These are phyloP conservation scores for Tauraco hartlaubi DNA, from an alignment of 2,797 vertebrate genomes.

Conservation along the genomic window DNA sequence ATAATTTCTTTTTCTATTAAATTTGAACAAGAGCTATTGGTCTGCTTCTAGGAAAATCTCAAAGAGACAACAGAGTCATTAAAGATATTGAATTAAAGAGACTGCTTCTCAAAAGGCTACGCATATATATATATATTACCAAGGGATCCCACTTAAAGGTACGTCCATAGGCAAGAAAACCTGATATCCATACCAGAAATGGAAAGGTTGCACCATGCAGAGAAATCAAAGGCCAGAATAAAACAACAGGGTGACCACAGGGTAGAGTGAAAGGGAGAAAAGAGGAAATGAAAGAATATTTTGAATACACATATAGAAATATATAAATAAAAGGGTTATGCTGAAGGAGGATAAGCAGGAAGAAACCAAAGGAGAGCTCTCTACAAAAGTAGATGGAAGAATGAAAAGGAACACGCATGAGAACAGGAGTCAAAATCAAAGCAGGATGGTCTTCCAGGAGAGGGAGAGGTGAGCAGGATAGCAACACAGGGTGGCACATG, in stretches of 20 bases:
- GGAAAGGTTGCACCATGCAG: not conserved
- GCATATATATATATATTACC: not conserved
- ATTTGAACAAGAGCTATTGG: not conserved
- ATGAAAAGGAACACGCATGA: not conserved
- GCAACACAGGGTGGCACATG: not conserved
- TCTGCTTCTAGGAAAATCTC: not conserved
- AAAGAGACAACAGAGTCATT: not conserved
- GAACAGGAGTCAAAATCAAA: not conserved
- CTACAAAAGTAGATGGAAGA: not conserved
- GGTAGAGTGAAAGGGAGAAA: not conserved
- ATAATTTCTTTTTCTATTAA: not conserved
- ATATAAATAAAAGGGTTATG: not conserved
- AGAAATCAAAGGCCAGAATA: not conserved
- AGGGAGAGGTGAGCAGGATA: not conserved
- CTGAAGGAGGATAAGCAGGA: not conserved
- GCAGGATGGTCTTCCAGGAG: not conserved
- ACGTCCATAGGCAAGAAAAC: not conserved
- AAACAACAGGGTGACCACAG: not conserved
- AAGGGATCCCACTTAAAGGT: not conserved
- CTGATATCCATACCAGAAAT: not conserved
- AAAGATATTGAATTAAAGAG: not conserved
- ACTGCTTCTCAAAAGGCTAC: not conserved
- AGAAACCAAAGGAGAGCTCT: conserved; percentile 19
- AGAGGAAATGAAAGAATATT: not conserved
- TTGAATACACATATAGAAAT: not conserved